These are phyloP conservation scores for Apodemus sylvaticus DNA, from an alignment of 2,113 vertebrate species.

Conservation along the genomic window DNA sequence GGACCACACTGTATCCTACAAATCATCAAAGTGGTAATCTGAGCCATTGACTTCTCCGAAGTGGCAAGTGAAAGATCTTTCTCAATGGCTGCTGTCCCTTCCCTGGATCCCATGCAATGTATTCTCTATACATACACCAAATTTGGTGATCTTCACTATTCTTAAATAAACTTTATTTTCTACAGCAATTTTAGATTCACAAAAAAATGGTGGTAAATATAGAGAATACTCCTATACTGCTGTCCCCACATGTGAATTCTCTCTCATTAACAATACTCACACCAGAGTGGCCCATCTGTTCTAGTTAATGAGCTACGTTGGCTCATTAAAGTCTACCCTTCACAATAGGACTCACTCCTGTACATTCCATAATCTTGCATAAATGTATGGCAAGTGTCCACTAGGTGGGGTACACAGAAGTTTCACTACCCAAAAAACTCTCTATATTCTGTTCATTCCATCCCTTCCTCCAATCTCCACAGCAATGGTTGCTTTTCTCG, in stretches of 20 bases:
- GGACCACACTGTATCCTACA: background rate
- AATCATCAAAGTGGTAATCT: background rate
- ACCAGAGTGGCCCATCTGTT: background rate
- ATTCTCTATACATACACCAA: background rate
- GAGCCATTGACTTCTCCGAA: background rate
- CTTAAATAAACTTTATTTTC: background rate
- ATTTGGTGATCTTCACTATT: background rate
- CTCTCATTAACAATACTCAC: background rate
- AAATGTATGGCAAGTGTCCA: background rate
- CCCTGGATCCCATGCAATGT: background rate
- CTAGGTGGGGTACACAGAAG: background rate
- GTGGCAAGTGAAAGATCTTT: background rate
- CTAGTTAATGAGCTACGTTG: background rate
- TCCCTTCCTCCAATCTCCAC: background rate
- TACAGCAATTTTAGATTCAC: background rate
- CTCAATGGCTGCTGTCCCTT: background rate
- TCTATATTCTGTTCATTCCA: background rate
- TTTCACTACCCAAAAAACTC: background rate
- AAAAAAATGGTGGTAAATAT: background rate
- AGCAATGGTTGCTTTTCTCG: background rate
- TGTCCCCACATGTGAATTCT: background rate
- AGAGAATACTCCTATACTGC: background rate
- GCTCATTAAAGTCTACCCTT: background rate
- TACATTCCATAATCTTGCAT: background rate
- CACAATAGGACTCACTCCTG: background rate